A percentile compares a stretch with the other conserved stretches of the same genome.
Conservation (phyloP, 2,888 invertebrate genomes). For the Apamea anceps region DNA sequence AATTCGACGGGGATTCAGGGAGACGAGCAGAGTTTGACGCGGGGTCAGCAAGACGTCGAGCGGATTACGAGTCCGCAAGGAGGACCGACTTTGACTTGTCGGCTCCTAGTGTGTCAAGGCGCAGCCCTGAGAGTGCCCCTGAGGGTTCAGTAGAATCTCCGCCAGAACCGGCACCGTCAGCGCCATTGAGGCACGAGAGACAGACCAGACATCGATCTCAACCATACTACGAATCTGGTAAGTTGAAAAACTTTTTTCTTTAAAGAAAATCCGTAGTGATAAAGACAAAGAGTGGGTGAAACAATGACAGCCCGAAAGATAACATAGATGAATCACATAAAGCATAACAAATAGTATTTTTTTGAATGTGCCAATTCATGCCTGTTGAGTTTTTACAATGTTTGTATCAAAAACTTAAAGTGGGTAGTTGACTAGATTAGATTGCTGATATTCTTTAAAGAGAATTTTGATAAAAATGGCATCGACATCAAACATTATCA, state of each 20-base stretch:
- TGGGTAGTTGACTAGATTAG: slow-evolving; percentile 40
- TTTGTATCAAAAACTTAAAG: slow-evolving; percentile 38
- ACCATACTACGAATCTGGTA: slow-evolving; percentile 89
- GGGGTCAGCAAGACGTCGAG: slow-evolving; percentile 84
- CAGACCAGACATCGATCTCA: slow-evolving; percentile 84
- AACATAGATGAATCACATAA: slow-evolving; percentile 44
- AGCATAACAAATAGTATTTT: slow-evolving; percentile 22
- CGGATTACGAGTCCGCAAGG: slow-evolving; percentile 88
- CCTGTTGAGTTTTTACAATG: slow-evolving; percentile 24
- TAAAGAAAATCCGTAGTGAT: neutral
- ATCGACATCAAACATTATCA: neutral
- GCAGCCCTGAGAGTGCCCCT: slow-evolving; percentile 87
- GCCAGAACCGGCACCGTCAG: slow-evolving; percentile 88
- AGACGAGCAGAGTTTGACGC: slow-evolving; percentile 84
- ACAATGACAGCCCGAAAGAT: slow-evolving; percentile 40
- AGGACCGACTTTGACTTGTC: slow-evolving; percentile 87
- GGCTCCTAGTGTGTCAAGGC: slow-evolving; percentile 83
- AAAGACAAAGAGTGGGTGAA: slow-evolving; percentile 34
- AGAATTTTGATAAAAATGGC: slow-evolving; percentile 17
- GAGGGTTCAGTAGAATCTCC: slow-evolving; percentile 87
- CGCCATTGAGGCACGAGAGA: slow-evolving; percentile 84
- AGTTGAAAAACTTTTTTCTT: slow-evolving; percentile 56
- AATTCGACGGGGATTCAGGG: slow-evolving; percentile 85
- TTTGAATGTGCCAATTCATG: slow-evolving; percentile 43
- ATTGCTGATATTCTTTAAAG: slow-evolving; percentile 17